Evolutionary conservation across 2,797 vertebrate species (phyloP).

Genomic region (Myotis daubentonii): DNA sequence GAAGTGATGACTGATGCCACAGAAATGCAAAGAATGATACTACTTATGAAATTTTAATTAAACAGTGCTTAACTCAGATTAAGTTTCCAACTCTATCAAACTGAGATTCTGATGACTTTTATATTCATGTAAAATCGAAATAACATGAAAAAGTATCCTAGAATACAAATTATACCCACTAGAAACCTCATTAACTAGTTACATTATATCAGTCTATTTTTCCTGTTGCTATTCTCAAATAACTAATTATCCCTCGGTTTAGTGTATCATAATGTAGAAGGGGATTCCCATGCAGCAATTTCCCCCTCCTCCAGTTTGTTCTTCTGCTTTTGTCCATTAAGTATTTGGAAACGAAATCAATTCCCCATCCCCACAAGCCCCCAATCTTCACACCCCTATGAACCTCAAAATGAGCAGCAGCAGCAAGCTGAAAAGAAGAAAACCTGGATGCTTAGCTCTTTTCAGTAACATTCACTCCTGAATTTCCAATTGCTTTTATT

Average conservation of each 20-base stretch:
- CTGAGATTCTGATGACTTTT: background rate
- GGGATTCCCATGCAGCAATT: background rate
- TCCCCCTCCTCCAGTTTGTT: background rate
- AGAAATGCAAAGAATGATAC: background rate
- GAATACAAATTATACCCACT: slow-evolving; percentile 16
- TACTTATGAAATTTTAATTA: background rate
- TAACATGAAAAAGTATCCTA: background rate
- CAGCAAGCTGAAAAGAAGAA: background rate
- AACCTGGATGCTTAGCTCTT: background rate
- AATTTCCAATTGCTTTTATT: background rate
- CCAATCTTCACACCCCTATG: background rate
- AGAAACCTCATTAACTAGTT: background rate
- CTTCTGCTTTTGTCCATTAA: background rate
- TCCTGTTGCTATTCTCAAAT: background rate
- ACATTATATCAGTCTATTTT: background rate
- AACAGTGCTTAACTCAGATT: background rate
- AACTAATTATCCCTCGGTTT: background rate
- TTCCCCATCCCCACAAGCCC: background rate
- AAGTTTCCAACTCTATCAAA: background rate
- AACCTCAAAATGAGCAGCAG: background rate
- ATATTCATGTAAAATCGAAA: background rate
- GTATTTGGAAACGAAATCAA: background rate
- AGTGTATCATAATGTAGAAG: background rate
- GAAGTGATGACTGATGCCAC: background rate
- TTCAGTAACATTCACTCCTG: background rate